Evolutionary conservation across 2,113 vertebrate genomes (phyloP).

Genomic region (Atractosteus spatula): DNA sequence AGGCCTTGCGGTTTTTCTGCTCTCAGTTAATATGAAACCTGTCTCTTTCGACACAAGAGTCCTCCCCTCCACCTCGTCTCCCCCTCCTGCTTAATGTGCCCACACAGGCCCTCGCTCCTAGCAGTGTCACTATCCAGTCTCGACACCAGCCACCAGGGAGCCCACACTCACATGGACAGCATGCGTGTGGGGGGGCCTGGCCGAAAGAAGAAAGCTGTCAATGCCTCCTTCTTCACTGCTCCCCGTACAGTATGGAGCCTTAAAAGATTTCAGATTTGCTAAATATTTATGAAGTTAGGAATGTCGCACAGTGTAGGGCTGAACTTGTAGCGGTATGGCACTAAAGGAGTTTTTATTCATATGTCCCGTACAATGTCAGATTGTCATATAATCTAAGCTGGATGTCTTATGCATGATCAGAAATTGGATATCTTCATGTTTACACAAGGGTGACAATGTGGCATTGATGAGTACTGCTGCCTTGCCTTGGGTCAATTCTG

Average conservation of each 20-base stretch:
- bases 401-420: too few relatives aligned
- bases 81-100: not conserved
- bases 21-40: not conserved
- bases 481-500: too few relatives aligned
- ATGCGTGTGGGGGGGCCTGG: conserved; percentile 2
- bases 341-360: too few relatives aligned
- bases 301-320: not conserved
- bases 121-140: not conserved
- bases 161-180: not conserved
- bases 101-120: not conserved
- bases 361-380: too few relatives aligned
- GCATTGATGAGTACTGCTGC: too few relatives aligned
- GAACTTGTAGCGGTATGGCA: not conserved
- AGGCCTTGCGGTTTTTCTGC: not conserved
- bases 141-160: not conserved
- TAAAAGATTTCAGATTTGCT: conserved; percentile 3
- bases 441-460: too few relatives aligned
- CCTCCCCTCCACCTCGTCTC: not conserved
- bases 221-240: not conserved
- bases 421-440: too few relatives aligned
- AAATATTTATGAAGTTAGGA: not conserved
- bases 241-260: not conserved
- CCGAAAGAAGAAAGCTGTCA: conserved; percentile 4
- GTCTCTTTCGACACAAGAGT: too few relatives aligned
- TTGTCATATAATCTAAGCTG: too few relatives aligned